Conservation (phyloP, 2,113 vertebrate species). For the Alaudala cheleensis region DNA sequence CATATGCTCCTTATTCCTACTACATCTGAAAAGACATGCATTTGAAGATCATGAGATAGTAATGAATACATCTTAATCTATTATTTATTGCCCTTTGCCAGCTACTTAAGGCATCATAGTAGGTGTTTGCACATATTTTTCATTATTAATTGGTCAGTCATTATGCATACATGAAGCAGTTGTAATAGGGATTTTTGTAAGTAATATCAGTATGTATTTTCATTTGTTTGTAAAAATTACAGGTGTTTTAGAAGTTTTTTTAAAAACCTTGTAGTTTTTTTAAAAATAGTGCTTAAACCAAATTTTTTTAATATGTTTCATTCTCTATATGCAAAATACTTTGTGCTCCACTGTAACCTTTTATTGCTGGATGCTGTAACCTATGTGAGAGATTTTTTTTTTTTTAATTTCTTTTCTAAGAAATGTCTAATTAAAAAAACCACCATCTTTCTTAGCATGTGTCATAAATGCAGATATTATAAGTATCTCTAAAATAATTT, state of each 20-base stretch:
- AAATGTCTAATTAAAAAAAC: background rate
- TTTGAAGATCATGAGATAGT: background rate
- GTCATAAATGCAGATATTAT: background rate
- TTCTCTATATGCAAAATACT: background rate
- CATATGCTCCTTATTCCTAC: background rate
- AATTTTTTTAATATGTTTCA: background rate
- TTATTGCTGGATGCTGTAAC: background rate
- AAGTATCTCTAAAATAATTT: background rate
- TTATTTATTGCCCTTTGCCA: background rate
- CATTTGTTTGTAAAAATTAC: background rate
- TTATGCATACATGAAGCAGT: background rate
- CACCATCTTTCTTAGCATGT: background rate
- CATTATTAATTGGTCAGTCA: background rate
- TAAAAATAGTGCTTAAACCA: background rate
- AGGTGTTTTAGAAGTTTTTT: background rate
- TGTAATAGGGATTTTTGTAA: background rate
- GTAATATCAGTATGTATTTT: background rate
- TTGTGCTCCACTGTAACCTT: background rate
- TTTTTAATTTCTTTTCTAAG: background rate
- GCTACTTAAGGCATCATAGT: background rate
- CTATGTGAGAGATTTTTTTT: accelerated
- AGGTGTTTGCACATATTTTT: background rate
- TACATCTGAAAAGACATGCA: background rate
- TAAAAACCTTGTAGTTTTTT: background rate
- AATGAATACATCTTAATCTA: background rate